phyloP scores from a whole-genome alignment of 2,888 invertebrate species.

The Pterostichus niger region DNA sequence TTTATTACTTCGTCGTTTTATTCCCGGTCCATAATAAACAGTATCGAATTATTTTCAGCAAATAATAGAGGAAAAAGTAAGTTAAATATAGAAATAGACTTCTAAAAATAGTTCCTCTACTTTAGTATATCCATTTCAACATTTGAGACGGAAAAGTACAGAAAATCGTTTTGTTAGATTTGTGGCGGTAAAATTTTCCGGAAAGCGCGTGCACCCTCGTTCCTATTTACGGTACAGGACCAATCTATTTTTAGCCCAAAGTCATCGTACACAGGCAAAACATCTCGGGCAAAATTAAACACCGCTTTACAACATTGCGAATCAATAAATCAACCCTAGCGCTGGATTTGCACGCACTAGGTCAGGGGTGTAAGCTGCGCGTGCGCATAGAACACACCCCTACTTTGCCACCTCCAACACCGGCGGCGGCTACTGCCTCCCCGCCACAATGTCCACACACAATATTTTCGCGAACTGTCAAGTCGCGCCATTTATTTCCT shows the following conservation, averaged over 20 bases:
- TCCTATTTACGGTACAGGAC: constrained; percentile 7
- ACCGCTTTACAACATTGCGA: constrained; percentile 60
- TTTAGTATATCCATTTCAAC: not conserved
- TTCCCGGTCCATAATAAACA: constrained; percentile 17
- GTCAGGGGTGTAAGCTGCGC: constrained; percentile 60
- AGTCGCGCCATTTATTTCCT: constrained; percentile 32
- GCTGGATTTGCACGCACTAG: constrained; percentile 61
- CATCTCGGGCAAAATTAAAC: constrained; percentile 62
- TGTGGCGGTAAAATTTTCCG: constrained; percentile 22
- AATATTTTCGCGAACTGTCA: constrained; percentile 46
- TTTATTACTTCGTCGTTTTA: constrained; percentile 9
- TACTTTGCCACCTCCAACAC: constrained; percentile 22
- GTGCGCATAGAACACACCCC: constrained; percentile 14
- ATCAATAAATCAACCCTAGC: constrained; percentile 65
- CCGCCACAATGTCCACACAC: constrained; percentile 18
- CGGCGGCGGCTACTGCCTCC: not conserved
- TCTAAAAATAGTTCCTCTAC: not conserved
- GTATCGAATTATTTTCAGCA: constrained; percentile 1
- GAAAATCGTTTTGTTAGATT: not conserved
- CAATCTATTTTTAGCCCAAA: constrained; percentile 52
- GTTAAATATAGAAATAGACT: constrained; percentile 29
- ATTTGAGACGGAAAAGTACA: too few relatives aligned
- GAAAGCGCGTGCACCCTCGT: constrained; percentile 14
- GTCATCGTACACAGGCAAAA: constrained; percentile 59
- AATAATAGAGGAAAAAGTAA: not conserved